Evolutionary conservation across 2,888 invertebrate genomes (phyloP), one percentile per base, ranked within the genome.

Genomic region (Drosophila lacicola): DNA sequence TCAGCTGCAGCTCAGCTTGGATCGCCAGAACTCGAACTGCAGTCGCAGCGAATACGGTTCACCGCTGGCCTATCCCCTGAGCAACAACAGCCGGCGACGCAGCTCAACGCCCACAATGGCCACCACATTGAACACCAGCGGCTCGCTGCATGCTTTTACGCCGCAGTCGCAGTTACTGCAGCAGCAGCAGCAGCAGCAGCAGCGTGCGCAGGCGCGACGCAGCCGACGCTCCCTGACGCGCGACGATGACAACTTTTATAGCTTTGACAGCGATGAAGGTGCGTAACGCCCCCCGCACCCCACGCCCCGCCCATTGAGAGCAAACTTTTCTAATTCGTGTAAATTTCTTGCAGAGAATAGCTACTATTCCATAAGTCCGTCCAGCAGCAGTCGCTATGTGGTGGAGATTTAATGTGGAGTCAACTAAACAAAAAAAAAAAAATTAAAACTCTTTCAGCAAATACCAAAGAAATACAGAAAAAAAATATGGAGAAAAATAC

Each of bases 231-330:
- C 90, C 46, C 80, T 90, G 87, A 84, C 90, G 46, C 87, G 88
- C 65, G 92, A 92, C 51, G 91, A 91, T 75, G 92, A 92, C 33
- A 89, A 89, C 34, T 92, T 90, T 53, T 91, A 90, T 70, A 92
- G 92, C 57, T 92, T 92, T 80, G 92, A 92, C 74, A 92, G 91
- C 80, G 92, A 92, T 79, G 91, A 92, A 86, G 91, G 91, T 91
- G 46, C 56, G 87, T 70, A 33, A 9, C 29, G 9, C 17, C 17
- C 17, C 0, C 47, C 1, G 10, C n/a, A n/a, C n/a, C 14, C 39
- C 41, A 3, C 11, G 11, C 2, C 44, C 33, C 29, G 1, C 14
- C 29, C 25, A 6, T 25, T 25, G 8, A 25, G 25, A 29, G 1
- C 13, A 17, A 14, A 8, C 25, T 39, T 9, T 8, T 2, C 41